Evolutionary conservation across 2,113 vertebrate species (phyloP).

Genomic region (Oriolus oriolus): DNA sequence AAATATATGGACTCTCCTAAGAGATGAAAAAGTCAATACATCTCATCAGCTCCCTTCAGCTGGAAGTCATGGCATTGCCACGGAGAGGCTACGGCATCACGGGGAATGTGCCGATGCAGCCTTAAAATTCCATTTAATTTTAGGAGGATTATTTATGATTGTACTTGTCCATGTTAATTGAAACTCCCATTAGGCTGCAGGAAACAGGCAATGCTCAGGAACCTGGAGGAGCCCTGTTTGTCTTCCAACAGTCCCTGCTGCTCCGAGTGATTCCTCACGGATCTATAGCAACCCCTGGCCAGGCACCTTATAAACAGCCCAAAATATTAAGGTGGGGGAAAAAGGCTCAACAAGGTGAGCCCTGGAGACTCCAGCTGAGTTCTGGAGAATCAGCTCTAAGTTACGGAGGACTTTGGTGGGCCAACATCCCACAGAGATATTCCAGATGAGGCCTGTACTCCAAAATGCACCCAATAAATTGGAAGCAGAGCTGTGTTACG

Average conservation of each 20-base stretch:
- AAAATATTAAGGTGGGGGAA: background rate
- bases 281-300: background rate
- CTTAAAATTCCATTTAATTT: background rate
- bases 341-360: background rate
- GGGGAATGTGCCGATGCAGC: background rate
- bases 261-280: fast-evolving
- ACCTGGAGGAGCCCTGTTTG: background rate
- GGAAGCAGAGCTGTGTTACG: fast-evolving
- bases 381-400: background rate
- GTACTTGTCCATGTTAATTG: background rate
- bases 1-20: background rate
- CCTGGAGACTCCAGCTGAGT: background rate
- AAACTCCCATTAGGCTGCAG: background rate
- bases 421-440: background rate
- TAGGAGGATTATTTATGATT: background rate
- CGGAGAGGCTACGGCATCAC: fast-evolving
- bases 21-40: background rate
- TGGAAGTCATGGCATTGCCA: background rate
- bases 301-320: background rate
- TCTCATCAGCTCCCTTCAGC: background rate
- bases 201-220: background rate
- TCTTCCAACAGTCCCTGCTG: background rate
- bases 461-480: background rate
- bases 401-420: background rate
- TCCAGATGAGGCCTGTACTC: background rate